Percentiles rank a stretch among this genome's conserved stretches.
Conservation (phyloP, 2,113 vertebrate species). For the Tychaedon coryphoeus region DNA sequence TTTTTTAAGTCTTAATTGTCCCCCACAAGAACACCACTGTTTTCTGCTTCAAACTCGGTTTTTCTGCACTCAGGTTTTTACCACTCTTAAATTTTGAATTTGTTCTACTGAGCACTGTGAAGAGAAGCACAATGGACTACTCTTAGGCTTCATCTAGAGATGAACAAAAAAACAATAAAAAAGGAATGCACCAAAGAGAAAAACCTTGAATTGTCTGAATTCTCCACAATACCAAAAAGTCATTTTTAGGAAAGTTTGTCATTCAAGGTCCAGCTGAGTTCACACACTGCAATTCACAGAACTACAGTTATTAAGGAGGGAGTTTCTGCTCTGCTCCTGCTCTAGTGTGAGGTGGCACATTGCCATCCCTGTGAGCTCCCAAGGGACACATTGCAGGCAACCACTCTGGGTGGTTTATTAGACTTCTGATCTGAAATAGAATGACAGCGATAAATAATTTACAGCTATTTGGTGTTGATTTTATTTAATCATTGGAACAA, state of each 20-base stretch:
- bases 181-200: background rate
- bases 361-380: accelerated
- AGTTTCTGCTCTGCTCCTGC: background rate
- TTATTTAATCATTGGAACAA: background rate
- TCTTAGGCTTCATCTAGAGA: background rate
- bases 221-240: background rate
- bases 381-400: background rate
- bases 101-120: background rate
- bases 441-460: background rate
- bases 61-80: background rate
- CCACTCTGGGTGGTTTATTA: background rate
- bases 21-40: background rate
- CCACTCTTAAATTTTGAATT: background rate
- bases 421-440: background rate
- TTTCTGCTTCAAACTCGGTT: background rate
- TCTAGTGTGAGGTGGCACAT: background rate
- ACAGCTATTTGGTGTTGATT: background rate
- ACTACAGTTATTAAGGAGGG: background rate
- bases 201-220: background rate
- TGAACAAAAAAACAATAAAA: background rate
- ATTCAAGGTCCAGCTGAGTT: background rate
- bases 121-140: background rate
- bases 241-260: background rate
- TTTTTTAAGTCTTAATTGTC: background rate
- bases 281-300: background rate